phyloP scores from a whole-genome alignment of 2,888 invertebrate genomes.

The Hypsopygia costalis region DNA sequence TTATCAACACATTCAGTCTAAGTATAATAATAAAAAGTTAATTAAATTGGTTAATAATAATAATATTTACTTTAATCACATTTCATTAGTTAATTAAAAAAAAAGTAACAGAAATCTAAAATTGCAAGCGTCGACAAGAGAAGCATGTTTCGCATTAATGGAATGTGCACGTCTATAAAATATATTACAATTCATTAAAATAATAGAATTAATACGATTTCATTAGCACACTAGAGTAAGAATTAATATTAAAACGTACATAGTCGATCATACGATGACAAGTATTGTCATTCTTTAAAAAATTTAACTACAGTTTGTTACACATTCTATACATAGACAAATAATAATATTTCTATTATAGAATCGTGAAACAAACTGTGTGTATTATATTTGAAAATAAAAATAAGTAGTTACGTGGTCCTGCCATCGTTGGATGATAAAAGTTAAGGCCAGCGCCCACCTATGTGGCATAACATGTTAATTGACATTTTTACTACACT shows the following conservation, averaged over 20 bases:
- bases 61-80: neutral
- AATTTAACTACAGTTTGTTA: constrained; percentile 11
- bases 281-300: constrained; percentile 60
- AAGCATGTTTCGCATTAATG: constrained; percentile 73
- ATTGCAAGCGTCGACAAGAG: constrained; percentile 35
- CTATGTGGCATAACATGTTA: no score
- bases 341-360: neutral
- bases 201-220: constrained; percentile 74
- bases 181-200: constrained; percentile 72
- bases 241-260: constrained; percentile 69
- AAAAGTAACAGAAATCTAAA: neutral
- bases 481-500: no score
- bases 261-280: constrained; percentile 44
- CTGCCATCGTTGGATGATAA: no score
- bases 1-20: neutral
- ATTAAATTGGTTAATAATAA: neutral
- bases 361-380: no score
- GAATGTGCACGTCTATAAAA: constrained; percentile 69
- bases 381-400: no score
- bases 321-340: constrained; percentile 1
- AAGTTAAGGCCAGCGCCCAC: no score
- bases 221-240: constrained; percentile 77
- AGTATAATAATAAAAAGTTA: neutral
- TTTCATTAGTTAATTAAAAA: constrained; percentile 1
- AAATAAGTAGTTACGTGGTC: no score